These are phyloP conservation scores for crab-eating macaque (Macaca fascicularis) DNA, from an alignment of 2,113 vertebrate genomes.

Conservation along the genomic window DNA sequence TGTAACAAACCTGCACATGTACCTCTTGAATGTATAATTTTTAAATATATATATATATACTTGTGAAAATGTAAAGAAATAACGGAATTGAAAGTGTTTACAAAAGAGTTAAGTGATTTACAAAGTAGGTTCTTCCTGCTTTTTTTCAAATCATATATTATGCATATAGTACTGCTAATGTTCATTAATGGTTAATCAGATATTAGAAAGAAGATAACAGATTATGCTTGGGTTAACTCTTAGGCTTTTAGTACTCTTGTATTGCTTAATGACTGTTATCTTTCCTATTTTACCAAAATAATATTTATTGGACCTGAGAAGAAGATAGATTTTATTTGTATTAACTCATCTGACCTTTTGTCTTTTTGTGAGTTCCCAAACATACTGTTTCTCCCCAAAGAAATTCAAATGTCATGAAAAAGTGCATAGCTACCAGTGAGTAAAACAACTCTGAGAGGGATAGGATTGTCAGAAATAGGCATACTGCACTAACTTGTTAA, in stretches of 20 bases:
- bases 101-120: neutral
- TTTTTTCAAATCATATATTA: neutral
- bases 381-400: neutral
- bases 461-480: neutral
- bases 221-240: neutral
- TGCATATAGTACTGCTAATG: neutral
- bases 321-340: neutral
- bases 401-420: slow-evolving; percentile 37
- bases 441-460: neutral
- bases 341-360: neutral
- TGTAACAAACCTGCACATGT: too few species aligned
- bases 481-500: neutral
- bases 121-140: neutral
- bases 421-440: neutral
- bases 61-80: neutral
- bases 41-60: neutral
- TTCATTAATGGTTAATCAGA: neutral
- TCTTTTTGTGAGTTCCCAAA: neutral
- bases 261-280: neutral
- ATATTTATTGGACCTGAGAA: neutral
- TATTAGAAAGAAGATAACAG: neutral
- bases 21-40: too few species aligned
- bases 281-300: neutral
- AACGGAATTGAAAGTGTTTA: neutral
- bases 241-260: neutral